These are phyloP conservation scores for Agrenia bidenticulata DNA, from an alignment of 2,888 invertebrate species.

Conservation along the genomic window DNA sequence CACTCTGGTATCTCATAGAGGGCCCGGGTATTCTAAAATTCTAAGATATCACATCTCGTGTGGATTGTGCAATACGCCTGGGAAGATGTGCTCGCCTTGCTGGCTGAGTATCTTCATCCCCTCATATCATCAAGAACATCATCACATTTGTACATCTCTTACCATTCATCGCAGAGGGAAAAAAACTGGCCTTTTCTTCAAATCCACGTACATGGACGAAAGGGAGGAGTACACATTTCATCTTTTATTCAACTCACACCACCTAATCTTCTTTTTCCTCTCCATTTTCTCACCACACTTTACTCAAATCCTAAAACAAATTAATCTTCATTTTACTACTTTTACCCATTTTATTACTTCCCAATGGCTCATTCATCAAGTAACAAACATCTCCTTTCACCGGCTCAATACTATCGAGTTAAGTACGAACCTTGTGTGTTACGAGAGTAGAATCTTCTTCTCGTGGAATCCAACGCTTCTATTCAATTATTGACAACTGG, in stretches of 20 bases:
- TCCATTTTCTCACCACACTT: slow-evolving; percentile 13
- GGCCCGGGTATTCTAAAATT: not conserved
- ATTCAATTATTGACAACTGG: too few species aligned
- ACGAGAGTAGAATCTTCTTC: too few species aligned
- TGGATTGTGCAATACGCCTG: not conserved
- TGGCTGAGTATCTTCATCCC: slow-evolving; percentile 2
- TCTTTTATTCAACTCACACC: slow-evolving; percentile 32
- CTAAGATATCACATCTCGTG: slow-evolving; percentile 6
- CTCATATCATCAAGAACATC: slow-evolving; percentile 19
- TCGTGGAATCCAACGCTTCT: too few species aligned
- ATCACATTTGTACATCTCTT: slow-evolving; percentile 13
- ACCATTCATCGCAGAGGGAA: not conserved
- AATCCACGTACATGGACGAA: too few species aligned
- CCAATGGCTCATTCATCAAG: slow-evolving; percentile 21
- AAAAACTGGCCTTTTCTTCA: too few species aligned
- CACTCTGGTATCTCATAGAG: slow-evolving; percentile 13
- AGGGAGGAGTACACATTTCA: slow-evolving; percentile 18
- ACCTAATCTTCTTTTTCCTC: slow-evolving; percentile 25
- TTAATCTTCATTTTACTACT: slow-evolving; percentile 28
- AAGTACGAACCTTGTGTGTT: too few species aligned
- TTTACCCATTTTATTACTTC: slow-evolving; percentile 17
- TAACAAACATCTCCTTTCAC: not conserved
- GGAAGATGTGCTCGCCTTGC: too few species aligned
- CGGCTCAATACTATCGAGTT: too few species aligned
- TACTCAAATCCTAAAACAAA: slow-evolving; percentile 18